Base-by-base conservation (phyloP, 2,888 invertebrate species). In the Helleia helle region DNA sequence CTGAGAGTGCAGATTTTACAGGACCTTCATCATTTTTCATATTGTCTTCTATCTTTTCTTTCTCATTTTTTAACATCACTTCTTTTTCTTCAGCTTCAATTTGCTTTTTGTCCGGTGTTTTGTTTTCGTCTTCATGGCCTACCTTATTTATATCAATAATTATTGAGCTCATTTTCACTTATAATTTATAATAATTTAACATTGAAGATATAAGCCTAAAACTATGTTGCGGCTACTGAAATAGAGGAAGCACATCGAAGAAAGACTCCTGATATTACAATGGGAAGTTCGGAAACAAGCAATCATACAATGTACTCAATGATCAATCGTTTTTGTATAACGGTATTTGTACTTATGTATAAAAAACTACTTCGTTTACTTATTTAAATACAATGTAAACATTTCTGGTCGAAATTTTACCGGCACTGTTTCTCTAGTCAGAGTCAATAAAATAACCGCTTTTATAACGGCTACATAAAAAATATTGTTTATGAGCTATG, bases 11-110 rank as follows among this genome's bases (percentile, higher is more conserved):
- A 4, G 87, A 81, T 51, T 79, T 80, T 25, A 77, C 80, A 6
- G 71, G 71, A 1, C 79, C 79, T 26, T 74, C 87, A 37, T 87
- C 87, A 40, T 64, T 54, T 62, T 81, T 66, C 6, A 72, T 56
- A 29, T 85, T 83, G 42, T 85, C 81, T 57, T 87, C 88, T 53
- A 58, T 51, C 15, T 59, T 63, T 18, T 66, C 69, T 40, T 87
- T 89, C 54, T 90, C 90, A 24, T 81, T 85, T 65, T 91, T 91
- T 57, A 84, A 49, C 84, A 84, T 84, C 7, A 76, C 77, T 65
- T 90, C 89, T 48, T 87, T 83, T 55, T 90, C 90, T 57, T 90
- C 90, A 37, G 87, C 86, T 62, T 89, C 89, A 45, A 90, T 90
- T 61, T 88, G 87, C 60, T 87, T 86, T 65, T 90, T 90, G 62